These are phyloP conservation scores for Tapirus indicus DNA, from an alignment of 2,797 vertebrate genomes.

Conservation along the genomic window DNA sequence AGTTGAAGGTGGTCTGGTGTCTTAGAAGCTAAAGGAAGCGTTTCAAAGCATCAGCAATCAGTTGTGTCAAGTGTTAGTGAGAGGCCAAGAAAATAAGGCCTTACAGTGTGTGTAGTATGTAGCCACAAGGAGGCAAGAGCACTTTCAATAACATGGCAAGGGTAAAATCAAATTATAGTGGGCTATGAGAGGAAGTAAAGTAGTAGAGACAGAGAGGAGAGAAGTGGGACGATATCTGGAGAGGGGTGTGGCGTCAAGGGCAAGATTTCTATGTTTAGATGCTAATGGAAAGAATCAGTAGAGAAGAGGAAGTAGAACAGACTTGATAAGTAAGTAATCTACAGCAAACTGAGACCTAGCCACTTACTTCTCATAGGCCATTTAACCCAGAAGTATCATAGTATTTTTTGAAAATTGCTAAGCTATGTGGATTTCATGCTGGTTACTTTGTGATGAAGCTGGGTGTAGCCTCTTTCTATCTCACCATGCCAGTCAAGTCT, in stretches of 20 bases:
- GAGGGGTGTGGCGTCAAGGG: rapidly evolving
- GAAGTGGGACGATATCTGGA: not conserved
- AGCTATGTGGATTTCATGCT: not conserved
- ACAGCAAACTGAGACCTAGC: not conserved
- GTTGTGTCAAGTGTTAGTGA: not conserved
- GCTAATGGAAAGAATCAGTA: not conserved
- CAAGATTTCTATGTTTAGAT: not conserved
- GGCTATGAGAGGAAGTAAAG: not conserved
- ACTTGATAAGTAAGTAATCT: not conserved
- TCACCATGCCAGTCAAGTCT: not conserved
- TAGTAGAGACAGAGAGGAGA: not conserved
- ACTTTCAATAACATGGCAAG: not conserved
- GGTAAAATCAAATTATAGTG: not conserved
- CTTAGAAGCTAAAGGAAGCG: not conserved
- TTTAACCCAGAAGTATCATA: not conserved
- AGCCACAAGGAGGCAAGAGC: not conserved
- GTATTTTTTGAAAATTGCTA: not conserved
- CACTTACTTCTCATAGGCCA: not conserved
- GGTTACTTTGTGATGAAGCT: not conserved
- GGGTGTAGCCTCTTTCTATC: not conserved
- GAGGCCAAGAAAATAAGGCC: not conserved
- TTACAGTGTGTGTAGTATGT: not conserved
- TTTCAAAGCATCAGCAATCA: not conserved
- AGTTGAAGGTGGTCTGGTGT: not conserved
- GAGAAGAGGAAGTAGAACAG: not conserved